Base-by-base conservation (phyloP, 2,113 vertebrate genomes). In the Lethenteron reissneri region DNA sequence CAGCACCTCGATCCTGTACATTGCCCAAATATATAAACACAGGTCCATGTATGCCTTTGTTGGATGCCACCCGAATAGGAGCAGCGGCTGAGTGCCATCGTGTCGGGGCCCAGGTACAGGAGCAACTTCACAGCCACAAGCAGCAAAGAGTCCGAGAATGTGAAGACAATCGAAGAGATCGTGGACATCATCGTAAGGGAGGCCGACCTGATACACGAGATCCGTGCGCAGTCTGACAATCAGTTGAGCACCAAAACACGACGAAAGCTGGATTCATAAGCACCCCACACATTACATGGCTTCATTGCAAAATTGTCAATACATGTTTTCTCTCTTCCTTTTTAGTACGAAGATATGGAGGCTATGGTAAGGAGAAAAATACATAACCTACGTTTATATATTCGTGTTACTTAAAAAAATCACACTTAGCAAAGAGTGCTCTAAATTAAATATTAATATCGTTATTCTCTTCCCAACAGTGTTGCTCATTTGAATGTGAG, bases 181-280 rank as follows among this genome's bases (percentile, higher is more conserved):
- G 15, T 71, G 14, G 71, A 72, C 62, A 71, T 72, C 56, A 75
- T 75, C 71, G 75, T 75, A 72, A 75, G 75, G 70, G 9, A n/a
- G 9, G 56, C 13, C n/a, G 3, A 62, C 11, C 12, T 10, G 12
- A 21, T 10, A 14, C 5, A 17, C 6, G 17, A 41, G 17, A 60
- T 12, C 69, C 58, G 69, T 41, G 41, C 6, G 41, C 41, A 41
- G 41, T 41, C 5, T 41, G 25, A 25, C 25, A 25, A 41, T 41
- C 41, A 41, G 41, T 7, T 41, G 41, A 41, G 41, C 41, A 41
- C 41, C 41, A 41, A 41, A 41, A 41, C 41, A 41, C 41, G 41
- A 41, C 41, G 6, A 41, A 5, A 41, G 41, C 41, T 41, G 41
- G 41, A 41, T 41, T 41, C 41, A 41, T 5, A 41, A 41, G 41